Conservation (phyloP, 2,888 invertebrate genomes). For the Tetrapedia diversipes region DNA sequence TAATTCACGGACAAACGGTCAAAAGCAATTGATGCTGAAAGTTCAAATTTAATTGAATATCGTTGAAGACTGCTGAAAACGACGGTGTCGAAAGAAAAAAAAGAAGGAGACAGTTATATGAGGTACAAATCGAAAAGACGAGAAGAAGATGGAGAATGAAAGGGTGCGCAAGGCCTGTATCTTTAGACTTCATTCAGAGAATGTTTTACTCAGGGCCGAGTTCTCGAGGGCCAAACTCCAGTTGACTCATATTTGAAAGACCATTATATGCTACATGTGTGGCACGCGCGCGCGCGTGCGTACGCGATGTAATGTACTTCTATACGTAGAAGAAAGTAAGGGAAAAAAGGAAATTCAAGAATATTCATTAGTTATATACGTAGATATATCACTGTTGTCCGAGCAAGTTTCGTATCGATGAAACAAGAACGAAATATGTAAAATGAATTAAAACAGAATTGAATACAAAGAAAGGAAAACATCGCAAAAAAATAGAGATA, state of each 20-base stretch:
- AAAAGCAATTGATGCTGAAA: not conserved
- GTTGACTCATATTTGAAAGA: conserved; percentile 67
- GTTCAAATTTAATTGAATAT: too few species aligned
- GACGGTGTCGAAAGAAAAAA: conserved; percentile 14
- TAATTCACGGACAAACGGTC: not conserved
- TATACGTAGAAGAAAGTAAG: too few species aligned
- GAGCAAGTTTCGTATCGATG: not conserved
- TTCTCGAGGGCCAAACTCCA: conserved; percentile 65
- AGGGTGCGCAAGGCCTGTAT: conserved; percentile 64
- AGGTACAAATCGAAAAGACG: conserved; percentile 31
- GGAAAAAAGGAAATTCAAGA: conserved; percentile 4
- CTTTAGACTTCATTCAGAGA: conserved; percentile 78
- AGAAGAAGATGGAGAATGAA: conserved; percentile 25
- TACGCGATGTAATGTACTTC: too few species aligned
- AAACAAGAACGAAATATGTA: not conserved
- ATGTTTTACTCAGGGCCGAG: conserved; percentile 66
- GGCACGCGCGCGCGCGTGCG: too few species aligned
- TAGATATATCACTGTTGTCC: not conserved
- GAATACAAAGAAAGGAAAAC: not conserved
- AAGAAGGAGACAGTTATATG: conserved; percentile 15
- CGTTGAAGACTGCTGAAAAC: too few species aligned
- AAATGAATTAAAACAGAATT: not conserved
- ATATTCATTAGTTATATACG: conserved; percentile 4
- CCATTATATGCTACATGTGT: too few species aligned
- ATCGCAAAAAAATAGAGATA: not conserved